Conservation (phyloP, 2,113 vertebrate species). For the Pleuronectes platessa region DNA sequence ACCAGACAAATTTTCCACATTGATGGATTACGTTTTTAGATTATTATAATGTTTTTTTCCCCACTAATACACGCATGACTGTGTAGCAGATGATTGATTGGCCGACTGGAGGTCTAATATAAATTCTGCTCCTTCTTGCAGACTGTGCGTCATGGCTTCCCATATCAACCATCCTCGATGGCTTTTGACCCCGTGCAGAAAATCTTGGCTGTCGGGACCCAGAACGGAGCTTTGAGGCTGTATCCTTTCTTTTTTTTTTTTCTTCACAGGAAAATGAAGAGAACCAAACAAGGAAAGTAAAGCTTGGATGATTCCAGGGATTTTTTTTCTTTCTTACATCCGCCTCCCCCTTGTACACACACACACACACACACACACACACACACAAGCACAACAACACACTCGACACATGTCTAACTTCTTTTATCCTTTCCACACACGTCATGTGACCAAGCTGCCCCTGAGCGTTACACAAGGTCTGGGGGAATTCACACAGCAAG, state of each 20-base stretch:
- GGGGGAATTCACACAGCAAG: slow-evolving; percentile 22
- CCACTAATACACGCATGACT: slow-evolving; percentile 29
- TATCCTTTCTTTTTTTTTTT: slow-evolving; percentile 88
- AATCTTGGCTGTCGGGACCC: slow-evolving; percentile 96
- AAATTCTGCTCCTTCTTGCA: slow-evolving; percentile 77
- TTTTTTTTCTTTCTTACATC: background rate
- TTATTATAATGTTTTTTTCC: slow-evolving; percentile 34
- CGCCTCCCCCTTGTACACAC: background rate
- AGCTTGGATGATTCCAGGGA: slow-evolving; percentile 12
- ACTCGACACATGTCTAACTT: background rate
- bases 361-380: background rate
- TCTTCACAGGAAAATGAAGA: background rate
- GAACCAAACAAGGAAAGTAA: slow-evolving; percentile 40
- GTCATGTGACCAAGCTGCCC: background rate
- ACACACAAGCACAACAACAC: background rate
- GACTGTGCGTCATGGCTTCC: slow-evolving; percentile 99
- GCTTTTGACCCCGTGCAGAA: slow-evolving; percentile 99
- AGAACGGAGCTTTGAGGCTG: slow-evolving; percentile 95
- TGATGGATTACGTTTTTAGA: slow-evolving; percentile 56
- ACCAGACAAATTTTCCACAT: slow-evolving; percentile 42
- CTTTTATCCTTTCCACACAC: background rate
- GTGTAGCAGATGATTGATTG: slow-evolving; percentile 51
- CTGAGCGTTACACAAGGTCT: slow-evolving; percentile 28
- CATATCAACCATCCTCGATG: slow-evolving; percentile 95
- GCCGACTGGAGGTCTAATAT: slow-evolving; percentile 45